phyloP scores from a whole-genome alignment of 2,888 invertebrate species.

The Aricia artaxerxes region DNA sequence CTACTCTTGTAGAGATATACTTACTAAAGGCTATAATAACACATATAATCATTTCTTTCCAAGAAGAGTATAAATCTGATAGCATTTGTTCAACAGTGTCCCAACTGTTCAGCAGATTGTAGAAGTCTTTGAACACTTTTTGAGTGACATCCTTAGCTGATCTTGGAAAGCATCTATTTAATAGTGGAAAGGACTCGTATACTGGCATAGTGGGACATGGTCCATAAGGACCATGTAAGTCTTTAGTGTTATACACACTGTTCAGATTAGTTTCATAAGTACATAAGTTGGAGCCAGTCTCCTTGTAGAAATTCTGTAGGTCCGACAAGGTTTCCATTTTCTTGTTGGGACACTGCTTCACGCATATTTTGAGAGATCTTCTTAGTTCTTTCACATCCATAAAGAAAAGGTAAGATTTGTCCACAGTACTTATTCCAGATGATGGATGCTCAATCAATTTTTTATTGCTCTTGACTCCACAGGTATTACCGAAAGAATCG shows the following conservation, averaged over 20 bases:
- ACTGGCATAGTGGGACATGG: conserved; percentile 91
- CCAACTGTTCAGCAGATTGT: conserved; percentile 92
- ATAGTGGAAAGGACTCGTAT: conserved; percentile 86
- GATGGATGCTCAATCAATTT: conserved; percentile 86
- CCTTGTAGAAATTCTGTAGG: conserved; percentile 85
- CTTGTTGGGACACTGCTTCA: conserved; percentile 90
- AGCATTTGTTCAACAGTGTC: conserved; percentile 93
- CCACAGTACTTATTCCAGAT: conserved; percentile 89
- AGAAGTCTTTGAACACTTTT: conserved; percentile 85
- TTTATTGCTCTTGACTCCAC: conserved; percentile 90
- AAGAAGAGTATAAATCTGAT: conserved; percentile 92
- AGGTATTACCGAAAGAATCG: conserved; percentile 97
- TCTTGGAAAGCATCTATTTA: conserved; percentile 93
- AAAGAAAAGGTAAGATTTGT: conserved; percentile 90
- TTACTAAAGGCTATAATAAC: conserved; percentile 91
- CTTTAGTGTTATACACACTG: conserved; percentile 66
- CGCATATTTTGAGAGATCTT: conserved; percentile 92
- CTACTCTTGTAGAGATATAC: conserved; percentile 48
- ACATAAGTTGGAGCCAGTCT: conserved; percentile 89
- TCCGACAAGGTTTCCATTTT: conserved; percentile 83
- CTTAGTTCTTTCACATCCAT: conserved; percentile 89
- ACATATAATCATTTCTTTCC: conserved; percentile 91
- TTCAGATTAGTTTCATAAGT: conserved; percentile 84
- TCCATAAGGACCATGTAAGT: conserved; percentile 78
- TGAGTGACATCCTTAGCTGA: conserved; percentile 83